These are phyloP conservation scores for Heliothis virescens DNA, from an alignment of 1,140 invertebrate genomes.

Conservation along the genomic window DNA sequence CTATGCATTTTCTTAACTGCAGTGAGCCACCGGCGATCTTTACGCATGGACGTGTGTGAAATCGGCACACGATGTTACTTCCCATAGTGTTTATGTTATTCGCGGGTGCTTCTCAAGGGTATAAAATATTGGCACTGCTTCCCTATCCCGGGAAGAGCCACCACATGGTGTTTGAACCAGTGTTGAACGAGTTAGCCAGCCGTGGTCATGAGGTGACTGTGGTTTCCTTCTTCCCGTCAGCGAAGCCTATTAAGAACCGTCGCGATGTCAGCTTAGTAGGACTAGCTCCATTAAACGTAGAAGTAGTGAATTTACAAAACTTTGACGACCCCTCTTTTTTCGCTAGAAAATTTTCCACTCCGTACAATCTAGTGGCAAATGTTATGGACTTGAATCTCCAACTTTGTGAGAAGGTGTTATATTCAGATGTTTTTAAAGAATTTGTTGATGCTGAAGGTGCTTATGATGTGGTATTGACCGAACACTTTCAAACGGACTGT, in stretches of 20 bases:
- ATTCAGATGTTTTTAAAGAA: slow-evolving; percentile 75
- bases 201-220: slow-evolving; percentile 90
- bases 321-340: slow-evolving; percentile 46
- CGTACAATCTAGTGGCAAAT: slow-evolving; percentile 42
- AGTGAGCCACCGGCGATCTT: slow-evolving; percentile 25
- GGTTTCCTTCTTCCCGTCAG: slow-evolving; percentile 87
- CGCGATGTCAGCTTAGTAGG: slow-evolving; percentile 62
- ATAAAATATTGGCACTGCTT: slow-evolving; percentile 88
- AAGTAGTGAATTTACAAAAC: slow-evolving; percentile 58
- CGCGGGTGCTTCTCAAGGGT: slow-evolving; percentile 39
- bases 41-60: slow-evolving; percentile 21
- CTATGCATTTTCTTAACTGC: neutral
- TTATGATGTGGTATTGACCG: slow-evolving; percentile 89
- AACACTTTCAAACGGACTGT: slow-evolving; percentile 90
- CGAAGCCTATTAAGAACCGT: slow-evolving; percentile 52
- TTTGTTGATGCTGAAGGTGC: slow-evolving; percentile 78
- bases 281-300: slow-evolving; percentile 57
- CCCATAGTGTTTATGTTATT: slow-evolving; percentile 31
- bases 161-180: slow-evolving; percentile 89
- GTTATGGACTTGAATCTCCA: slow-evolving; percentile 53
- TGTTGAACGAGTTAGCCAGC: slow-evolving; percentile 87
- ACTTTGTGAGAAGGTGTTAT: slow-evolving; percentile 68
- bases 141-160: slow-evolving; percentile 90
- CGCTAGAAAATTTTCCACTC: slow-evolving; percentile 53
- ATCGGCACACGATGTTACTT: slow-evolving; percentile 29